phyloP scores from a whole-genome alignment of 1,140 invertebrate species.

The Tenebrio molitor region DNA sequence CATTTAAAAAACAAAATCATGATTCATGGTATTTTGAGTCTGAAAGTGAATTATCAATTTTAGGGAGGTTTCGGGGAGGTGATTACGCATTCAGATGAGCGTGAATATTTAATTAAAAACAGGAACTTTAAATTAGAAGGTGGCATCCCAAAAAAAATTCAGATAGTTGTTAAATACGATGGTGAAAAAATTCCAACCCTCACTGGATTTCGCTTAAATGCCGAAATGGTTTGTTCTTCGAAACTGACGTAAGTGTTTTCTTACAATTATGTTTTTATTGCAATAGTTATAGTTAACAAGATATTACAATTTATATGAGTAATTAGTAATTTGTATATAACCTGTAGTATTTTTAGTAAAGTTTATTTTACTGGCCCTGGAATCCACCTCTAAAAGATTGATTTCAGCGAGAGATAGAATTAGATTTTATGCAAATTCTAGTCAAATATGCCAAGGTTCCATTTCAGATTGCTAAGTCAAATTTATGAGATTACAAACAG shows the following conservation, averaged over 20 bases:
- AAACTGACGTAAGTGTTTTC: conserved; percentile 37
- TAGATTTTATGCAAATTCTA: conserved; percentile 21
- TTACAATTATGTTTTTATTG: not conserved
- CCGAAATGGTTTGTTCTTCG: conserved; percentile 42
- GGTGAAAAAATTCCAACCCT: conserved; percentile 41
- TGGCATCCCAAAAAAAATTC: conserved; percentile 1
- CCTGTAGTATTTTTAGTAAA: too few relatives aligned
- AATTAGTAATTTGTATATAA: too few relatives aligned
- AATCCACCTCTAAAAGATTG: not conserved
- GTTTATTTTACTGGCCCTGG: too few relatives aligned
- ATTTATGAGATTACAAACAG: conserved; percentile 11
- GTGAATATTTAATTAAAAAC: conserved; percentile 42
- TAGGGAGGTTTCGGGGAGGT: conserved; percentile 31
- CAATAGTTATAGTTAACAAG: too few relatives aligned
- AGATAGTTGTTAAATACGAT: conserved; percentile 47
- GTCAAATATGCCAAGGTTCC: not conserved
- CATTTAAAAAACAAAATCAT: too few relatives aligned
- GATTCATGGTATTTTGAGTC: too few relatives aligned
- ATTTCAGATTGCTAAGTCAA: not conserved
- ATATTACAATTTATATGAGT: too few relatives aligned
- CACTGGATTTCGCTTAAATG: conserved; percentile 52
- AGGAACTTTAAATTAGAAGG: conserved; percentile 24
- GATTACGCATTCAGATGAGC: not conserved
- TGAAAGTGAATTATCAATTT: too few relatives aligned
- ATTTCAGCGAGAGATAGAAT: conserved; percentile 5